Conservation (phyloP, 2,888 invertebrate genomes). For the Siphlonurus alternatus region DNA sequence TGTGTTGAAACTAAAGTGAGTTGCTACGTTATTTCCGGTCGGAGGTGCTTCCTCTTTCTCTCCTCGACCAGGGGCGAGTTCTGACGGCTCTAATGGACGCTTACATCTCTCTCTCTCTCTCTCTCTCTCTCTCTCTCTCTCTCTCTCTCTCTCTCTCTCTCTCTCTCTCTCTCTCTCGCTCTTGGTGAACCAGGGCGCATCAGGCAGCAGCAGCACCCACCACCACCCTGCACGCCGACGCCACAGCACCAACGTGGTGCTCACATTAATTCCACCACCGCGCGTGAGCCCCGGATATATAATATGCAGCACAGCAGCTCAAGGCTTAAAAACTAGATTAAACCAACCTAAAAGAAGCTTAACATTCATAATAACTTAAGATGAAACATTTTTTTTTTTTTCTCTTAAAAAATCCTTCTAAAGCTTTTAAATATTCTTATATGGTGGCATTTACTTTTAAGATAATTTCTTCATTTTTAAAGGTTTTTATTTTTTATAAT, state of each 20-base stretch:
- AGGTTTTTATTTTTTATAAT: neutral
- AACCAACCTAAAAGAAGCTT: neutral
- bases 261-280: neutral
- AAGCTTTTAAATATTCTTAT: neutral
- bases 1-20: too few species aligned
- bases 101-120: neutral
- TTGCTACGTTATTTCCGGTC: neutral
- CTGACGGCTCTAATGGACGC: neutral
- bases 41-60: neutral
- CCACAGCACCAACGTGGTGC: neutral
- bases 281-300: neutral
- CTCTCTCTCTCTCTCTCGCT: neutral
- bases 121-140: neutral
- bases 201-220: neutral
- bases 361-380: neutral
- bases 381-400: neutral
- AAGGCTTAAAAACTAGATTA: neutral
- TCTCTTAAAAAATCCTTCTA: neutral
- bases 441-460: neutral
- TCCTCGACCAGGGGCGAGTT: neutral
- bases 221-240: too few species aligned
- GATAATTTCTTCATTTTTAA: neutral
- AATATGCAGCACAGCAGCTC: neutral
- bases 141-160: neutral
- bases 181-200: neutral